These are phyloP conservation scores for Epirrhoe alternata DNA, from an alignment of 2,888 invertebrate species.

Conservation along the genomic window DNA sequence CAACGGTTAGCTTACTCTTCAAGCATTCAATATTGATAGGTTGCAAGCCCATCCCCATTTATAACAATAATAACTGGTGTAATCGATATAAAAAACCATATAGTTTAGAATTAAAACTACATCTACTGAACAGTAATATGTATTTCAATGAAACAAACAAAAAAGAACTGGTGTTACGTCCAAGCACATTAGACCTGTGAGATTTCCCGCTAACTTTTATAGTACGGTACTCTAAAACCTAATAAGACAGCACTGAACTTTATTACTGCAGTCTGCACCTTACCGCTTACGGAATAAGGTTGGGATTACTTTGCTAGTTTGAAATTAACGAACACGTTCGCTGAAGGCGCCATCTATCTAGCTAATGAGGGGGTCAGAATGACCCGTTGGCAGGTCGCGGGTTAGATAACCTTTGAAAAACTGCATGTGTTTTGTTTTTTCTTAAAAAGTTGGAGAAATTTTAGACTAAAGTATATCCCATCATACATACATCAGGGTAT, in stretches of 20 bases:
- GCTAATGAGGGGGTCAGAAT: conserved; percentile 55
- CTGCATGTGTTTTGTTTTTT: conserved; percentile 8
- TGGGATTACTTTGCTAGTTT: conserved; percentile 57
- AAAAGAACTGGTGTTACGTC: not conserved
- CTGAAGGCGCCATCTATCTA: conserved; percentile 60
- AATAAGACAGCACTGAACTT: conserved; percentile 27
- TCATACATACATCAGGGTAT: no score
- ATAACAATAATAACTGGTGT: no score
- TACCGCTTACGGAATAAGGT: conserved; percentile 48
- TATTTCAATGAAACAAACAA: no score
- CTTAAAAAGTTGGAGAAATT: not conserved
- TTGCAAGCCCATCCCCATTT: no score
- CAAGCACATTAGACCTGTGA: conserved; percentile 7
- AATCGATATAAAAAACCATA: no score
- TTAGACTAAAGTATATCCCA: not conserved
- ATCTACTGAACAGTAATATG: no score
- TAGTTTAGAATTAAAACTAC: no score
- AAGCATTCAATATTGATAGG: no score
- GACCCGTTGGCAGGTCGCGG: conserved; percentile 44
- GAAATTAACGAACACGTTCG: conserved; percentile 65
- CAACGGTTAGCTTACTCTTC: no score
- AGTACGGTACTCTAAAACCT: conserved; percentile 28
- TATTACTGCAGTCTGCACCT: conserved; percentile 34
- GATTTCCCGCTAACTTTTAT: conserved; percentile 20
- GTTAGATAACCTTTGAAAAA: conserved; percentile 46